Evolutionary conservation across 2,113 vertebrate species (phyloP).

Genomic region (Synodontis membranacea): DNA sequence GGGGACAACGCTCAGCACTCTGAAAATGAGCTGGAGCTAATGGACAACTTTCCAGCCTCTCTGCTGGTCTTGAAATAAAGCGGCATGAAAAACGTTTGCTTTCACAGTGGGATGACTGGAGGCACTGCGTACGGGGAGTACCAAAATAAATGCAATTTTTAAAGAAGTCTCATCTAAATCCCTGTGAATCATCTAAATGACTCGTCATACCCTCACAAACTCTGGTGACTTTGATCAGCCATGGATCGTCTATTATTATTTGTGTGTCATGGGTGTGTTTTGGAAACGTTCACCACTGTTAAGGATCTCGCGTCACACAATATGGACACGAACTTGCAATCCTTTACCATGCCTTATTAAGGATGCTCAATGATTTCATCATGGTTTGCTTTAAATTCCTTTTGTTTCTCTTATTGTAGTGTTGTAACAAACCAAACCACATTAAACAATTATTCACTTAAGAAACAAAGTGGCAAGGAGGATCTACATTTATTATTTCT

Average conservation of each 20-base stretch:
- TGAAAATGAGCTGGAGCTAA: slow-evolving; percentile 20
- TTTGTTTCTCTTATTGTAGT: slow-evolving; percentile 59
- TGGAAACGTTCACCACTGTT: slow-evolving; percentile 39
- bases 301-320: slow-evolving; percentile 26
- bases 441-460: slow-evolving; percentile 49
- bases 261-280: slow-evolving; percentile 46
- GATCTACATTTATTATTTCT: background rate
- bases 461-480: slow-evolving; percentile 30
- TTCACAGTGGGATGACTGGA: background rate
- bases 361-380: slow-evolving; percentile 37
- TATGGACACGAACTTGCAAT: slow-evolving; percentile 17
- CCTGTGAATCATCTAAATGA: slow-evolving; percentile 38
- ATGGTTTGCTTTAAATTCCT: slow-evolving; percentile 57
- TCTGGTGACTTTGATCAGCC: slow-evolving; percentile 39
- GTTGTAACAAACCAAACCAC: slow-evolving; percentile 59
- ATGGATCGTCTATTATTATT: slow-evolving; percentile 43
- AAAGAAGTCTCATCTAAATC: slow-evolving; percentile 1
- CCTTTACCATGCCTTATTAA: slow-evolving; percentile 43
- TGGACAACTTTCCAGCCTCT: slow-evolving; percentile 25
- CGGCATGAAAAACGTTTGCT: background rate
- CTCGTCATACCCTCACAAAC: background rate
- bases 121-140: background rate
- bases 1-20: slow-evolving; percentile 11
- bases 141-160: background rate
- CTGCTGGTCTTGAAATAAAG: background rate